phyloP scores from a whole-genome alignment of 2,888 invertebrate genomes.

The Aleiodes testaceus region DNA sequence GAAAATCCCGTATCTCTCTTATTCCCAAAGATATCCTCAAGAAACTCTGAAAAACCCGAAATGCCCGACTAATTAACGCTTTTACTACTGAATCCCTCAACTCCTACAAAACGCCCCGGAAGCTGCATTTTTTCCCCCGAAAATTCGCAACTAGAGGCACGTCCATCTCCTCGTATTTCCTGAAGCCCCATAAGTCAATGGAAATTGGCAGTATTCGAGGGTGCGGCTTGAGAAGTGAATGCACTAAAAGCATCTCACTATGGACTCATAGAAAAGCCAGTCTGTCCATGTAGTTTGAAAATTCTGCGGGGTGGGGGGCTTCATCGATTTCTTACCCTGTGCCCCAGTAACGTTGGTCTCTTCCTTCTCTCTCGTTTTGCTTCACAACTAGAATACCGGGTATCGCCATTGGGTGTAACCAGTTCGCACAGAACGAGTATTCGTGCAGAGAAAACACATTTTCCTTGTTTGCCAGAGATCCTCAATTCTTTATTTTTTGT shows the following conservation, averaged over 20 bases:
- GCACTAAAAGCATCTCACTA: slow-evolving; percentile 45
- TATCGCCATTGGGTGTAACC: slow-evolving; percentile 55
- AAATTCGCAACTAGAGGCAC: too few relatives aligned
- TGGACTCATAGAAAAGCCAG: slow-evolving; percentile 19
- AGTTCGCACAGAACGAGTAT: neutral
- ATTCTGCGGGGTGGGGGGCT: slow-evolving; percentile 62
- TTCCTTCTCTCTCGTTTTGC: neutral
- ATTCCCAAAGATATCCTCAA: too few relatives aligned
- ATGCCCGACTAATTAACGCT: too few relatives aligned
- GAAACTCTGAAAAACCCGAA: too few relatives aligned
- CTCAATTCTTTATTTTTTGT: neutral
- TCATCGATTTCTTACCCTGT: slow-evolving; percentile 71
- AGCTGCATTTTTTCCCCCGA: too few relatives aligned
- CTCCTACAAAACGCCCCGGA: too few relatives aligned
- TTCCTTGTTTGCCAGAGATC: slow-evolving; percentile 50
- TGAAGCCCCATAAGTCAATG: slow-evolving; percentile 15
- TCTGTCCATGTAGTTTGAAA: slow-evolving; percentile 53
- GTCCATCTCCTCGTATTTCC: too few relatives aligned
- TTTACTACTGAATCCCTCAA: too few relatives aligned
- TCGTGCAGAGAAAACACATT: slow-evolving; percentile 48
- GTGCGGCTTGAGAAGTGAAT: slow-evolving; percentile 62
- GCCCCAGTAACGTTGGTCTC: slow-evolving; percentile 66
- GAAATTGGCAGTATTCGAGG: slow-evolving; percentile 57
- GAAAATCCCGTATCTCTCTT: too few relatives aligned
- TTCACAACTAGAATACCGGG: slow-evolving; percentile 33